These are phyloP conservation scores for Chaetophractus vellerosus DNA, from an alignment of 2,797 vertebrate genomes.

Conservation along the genomic window DNA sequence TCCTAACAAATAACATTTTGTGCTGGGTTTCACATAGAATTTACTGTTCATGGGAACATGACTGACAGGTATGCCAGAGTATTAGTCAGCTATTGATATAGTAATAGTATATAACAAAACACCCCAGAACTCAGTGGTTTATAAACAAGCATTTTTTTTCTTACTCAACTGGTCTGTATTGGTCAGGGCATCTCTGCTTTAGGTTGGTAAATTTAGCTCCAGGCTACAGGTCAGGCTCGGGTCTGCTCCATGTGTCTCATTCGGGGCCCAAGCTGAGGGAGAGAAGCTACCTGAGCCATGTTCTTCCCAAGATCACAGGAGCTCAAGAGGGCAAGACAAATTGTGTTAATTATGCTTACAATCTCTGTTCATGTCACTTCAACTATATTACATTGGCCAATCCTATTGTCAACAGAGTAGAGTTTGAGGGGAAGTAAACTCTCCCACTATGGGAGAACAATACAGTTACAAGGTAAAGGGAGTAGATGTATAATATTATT, in stretches of 20 bases:
- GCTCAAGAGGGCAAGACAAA: not conserved
- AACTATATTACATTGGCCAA: not conserved
- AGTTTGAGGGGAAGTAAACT: not conserved
- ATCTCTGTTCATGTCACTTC: not conserved
- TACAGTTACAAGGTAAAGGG: not conserved
- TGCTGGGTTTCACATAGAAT: not conserved
- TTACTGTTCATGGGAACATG: not conserved
- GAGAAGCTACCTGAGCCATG: not conserved
- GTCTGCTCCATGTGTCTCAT: not conserved
- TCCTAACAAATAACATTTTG: conserved; percentile 10
- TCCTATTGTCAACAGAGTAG: not conserved
- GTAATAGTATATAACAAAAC: not conserved
- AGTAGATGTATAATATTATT: not conserved
- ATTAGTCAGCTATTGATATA: not conserved
- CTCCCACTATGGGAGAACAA: not conserved
- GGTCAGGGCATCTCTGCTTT: not conserved
- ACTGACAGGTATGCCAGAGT: not conserved
- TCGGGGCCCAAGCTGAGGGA: not conserved
- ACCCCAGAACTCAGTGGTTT: not conserved
- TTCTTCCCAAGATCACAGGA: not conserved
- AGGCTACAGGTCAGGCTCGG: not conserved
- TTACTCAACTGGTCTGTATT: not conserved
- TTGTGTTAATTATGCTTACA: not conserved
- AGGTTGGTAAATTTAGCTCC: not conserved
- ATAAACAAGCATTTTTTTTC: not conserved